Base-by-base conservation (phyloP, 2,888 invertebrate genomes). In the Colletes collaris region DNA sequence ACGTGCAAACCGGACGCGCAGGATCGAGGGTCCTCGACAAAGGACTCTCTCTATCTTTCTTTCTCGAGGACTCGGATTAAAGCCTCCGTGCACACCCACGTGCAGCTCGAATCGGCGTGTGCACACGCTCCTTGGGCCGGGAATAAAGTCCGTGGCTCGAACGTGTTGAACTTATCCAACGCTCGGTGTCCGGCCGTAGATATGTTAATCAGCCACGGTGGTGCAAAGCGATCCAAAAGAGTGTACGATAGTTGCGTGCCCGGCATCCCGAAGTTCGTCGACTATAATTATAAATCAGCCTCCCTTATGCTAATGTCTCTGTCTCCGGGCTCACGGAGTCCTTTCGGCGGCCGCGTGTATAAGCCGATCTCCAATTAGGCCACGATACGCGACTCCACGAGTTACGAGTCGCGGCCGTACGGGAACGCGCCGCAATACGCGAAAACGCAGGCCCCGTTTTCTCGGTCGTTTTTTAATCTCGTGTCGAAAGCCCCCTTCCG, bases 261-360 rank as follows among this genome's bases (percentile, higher is more conserved):
- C 82, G 75, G 87, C 84, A 86, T 87, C 76, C 79, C 85, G 67
- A 81, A 81, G 68, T 76, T 72, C 70, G 67, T 55, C 80, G 80
- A 75, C 81, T 80, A 84, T 87, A 88, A 89, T 89, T 88, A 89
- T 89, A 89, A 89, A 89, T 89, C 88, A 89, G 83, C 85, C 86
- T 82, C 86, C 81, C 83, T 79, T 86, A 88, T 88, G 88, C 85
- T 88, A 88, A 88, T 88, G 81, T 44, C 75, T 64, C 79, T 79
- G 67, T 70, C 81, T 73, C 79, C 77, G 68, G 40, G 60, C 53
- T 69, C 59, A 63, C 63, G 67, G 27, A n/a, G 11, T 62, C 56
- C 65, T 75, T 62, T 63, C 58, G 76, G 58, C 55, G 58, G 65
- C 62, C 37, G 77, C 65, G 50, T 59, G 63, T 72, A 71, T 62